Conservation (phyloP, 1,140 invertebrate genomes). For the Aradophagus sp. region DNA sequence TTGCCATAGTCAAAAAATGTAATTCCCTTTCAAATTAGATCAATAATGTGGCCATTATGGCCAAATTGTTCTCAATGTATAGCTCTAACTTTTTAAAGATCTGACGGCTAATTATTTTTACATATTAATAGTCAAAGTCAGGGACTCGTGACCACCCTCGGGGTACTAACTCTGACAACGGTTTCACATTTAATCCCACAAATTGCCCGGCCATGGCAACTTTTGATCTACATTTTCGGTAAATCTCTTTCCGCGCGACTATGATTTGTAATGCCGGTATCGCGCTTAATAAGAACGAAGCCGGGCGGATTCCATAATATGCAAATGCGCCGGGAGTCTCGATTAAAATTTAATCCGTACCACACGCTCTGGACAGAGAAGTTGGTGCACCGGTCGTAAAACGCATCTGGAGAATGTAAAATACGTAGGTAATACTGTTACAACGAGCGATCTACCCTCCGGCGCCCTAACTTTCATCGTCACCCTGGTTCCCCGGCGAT, state of each 20-base stretch:
- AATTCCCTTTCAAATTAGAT: too few relatives aligned
- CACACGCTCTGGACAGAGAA: constrained; percentile 55
- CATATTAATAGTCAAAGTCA: too few relatives aligned
- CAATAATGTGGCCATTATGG: too few relatives aligned
- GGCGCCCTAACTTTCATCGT: constrained; percentile 57
- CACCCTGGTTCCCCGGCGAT: constrained; percentile 39
- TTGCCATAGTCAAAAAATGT: too few relatives aligned
- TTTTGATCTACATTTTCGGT: constrained; percentile 36
- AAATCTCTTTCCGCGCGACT: constrained; percentile 35
- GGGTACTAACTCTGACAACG: too few relatives aligned
- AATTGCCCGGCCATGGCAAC: too few relatives aligned
- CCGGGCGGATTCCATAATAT: constrained; percentile 63
- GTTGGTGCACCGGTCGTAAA: constrained; percentile 61
- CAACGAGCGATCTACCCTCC: constrained; percentile 58
- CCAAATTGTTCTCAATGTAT: too few relatives aligned
- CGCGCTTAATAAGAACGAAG: constrained; percentile 49
- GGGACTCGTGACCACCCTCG: too few relatives aligned
- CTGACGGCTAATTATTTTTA: too few relatives aligned
- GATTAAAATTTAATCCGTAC: constrained; percentile 66
- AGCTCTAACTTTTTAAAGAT: too few relatives aligned
- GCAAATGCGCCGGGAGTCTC: constrained; percentile 62
- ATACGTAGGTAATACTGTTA: constrained; percentile 67
- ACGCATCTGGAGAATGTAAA: constrained; percentile 69
- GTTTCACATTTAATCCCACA: too few relatives aligned
- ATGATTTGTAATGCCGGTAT: constrained; percentile 49